A percentile compares a stretch with the other conserved stretches of the same genome.
These are phyloP conservation scores for Hypotaenidia okinawae DNA, from an alignment of 2,797 vertebrate species.

Conservation along the genomic window DNA sequence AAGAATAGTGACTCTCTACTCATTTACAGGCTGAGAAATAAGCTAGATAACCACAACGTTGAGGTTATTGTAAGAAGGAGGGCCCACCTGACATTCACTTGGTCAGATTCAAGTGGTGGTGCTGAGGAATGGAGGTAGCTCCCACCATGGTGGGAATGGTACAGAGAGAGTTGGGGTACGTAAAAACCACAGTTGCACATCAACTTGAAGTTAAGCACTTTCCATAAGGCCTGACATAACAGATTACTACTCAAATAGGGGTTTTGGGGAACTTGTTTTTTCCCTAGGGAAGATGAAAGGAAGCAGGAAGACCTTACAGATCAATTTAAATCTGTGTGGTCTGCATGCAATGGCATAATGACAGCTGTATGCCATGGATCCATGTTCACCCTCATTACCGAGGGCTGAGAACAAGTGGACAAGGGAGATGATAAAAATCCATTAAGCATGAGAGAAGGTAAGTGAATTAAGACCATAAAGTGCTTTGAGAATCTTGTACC, in stretches of 20 bases:
- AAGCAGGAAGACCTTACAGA: background rate
- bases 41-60: no score
- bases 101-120: background rate
- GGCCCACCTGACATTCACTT: background rate
- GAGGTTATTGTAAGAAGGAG: background rate
- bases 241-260: background rate
- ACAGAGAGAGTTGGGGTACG: background rate
- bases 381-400: background rate
- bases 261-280: background rate
- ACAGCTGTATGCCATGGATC: background rate
- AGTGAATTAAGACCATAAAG: background rate
- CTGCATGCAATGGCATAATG: background rate
- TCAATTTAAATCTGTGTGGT: background rate
- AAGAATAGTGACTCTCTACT: background rate
- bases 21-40: no score
- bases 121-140: background rate
- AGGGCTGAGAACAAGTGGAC: background rate
- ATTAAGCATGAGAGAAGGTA: background rate
- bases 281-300: background rate
- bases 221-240: background rate
- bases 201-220: background rate
- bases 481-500: background rate
- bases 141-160: background rate
- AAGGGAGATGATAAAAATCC: background rate
- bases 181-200: background rate